Base-by-base conservation (phyloP, 2,888 invertebrate genomes). In the Ophioninae sp. region DNA sequence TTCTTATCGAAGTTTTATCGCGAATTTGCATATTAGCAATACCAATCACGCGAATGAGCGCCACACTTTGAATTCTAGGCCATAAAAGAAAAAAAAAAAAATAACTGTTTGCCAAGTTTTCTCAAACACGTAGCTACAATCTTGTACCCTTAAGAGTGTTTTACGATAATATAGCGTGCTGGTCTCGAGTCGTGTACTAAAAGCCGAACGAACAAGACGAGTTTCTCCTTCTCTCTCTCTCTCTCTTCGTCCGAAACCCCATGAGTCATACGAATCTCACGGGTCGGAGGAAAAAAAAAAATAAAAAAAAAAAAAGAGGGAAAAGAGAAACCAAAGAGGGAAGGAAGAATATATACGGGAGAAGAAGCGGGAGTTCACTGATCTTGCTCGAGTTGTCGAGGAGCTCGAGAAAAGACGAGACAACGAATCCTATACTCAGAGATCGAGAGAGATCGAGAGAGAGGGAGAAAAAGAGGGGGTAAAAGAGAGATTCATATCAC, bases 211-310 rank as follows among this genome's bases (percentile, higher is more conserved):
- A 74, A 51, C 69, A 74, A 81, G 74, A 78, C 61, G 59, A 69
- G 30, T 80, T 63, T 79, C 63, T n/a, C 37, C 61, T 20, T 69
- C 56, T 74, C 74, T 61, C 72, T 44, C 39, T 23, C 63, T 61
- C 61, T 37, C 39, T n/a, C 59, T 39, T 37, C 37, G 69, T 22
- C 22, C 30, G 44, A 61, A 59, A 23, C 71, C 20, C 65, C 23
- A 72, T 83, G 83, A 81, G 69, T 83, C 83, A 83, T 72, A 63
- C 61, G 65, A 75, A 65, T 61, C 59, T 59, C 74, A 7, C 23
- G 63, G 63, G 68, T 59, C 20, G 41, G 56, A 67, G 39, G 23
- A 56, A 76, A 61, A 69, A 59, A 69, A 59, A 81, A 76, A n/a
- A 51, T 20, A 51, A 23, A 22, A 39, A 51, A 37, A 51, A n/a